These are phyloP conservation scores for Nomada ferruginata DNA, from an alignment of 2,888 invertebrate species.

Conservation along the genomic window DNA sequence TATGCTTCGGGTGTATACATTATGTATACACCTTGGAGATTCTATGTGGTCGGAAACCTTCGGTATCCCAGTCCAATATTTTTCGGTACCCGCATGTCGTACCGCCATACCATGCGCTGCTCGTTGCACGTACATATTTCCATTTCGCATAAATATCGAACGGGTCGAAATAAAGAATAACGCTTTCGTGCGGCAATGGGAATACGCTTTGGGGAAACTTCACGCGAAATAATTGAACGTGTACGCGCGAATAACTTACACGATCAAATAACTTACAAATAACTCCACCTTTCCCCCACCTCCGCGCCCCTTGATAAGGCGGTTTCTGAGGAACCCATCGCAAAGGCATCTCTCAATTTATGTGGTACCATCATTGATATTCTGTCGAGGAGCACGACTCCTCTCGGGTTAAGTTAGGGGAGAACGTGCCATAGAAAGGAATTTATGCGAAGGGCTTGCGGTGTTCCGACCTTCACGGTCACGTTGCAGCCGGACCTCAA, in stretches of 20 bases:
- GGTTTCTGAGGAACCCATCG: slow-evolving; percentile 46
- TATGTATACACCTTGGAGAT: not conserved
- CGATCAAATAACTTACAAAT: slow-evolving; percentile 29
- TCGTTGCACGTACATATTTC: slow-evolving; percentile 22
- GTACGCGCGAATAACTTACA: not conserved
- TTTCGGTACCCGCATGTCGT: slow-evolving; percentile 30
- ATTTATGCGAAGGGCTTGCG: slow-evolving; percentile 70
- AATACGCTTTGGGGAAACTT: slow-evolving; percentile 13
- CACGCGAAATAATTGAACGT: slow-evolving; percentile 29
- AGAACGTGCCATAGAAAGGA: slow-evolving; percentile 64
- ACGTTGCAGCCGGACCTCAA: slow-evolving; percentile 67
- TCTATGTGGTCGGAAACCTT: not conserved
- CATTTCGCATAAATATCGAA: slow-evolving; percentile 38
- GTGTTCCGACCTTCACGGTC: slow-evolving; percentile 70
- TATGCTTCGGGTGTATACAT: not conserved
- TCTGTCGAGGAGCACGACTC: slow-evolving; percentile 54
- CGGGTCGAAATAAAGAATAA: slow-evolving; percentile 8
- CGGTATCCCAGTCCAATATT: slow-evolving; percentile 16
- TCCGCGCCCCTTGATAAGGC: slow-evolving; percentile 25
- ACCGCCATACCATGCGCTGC: not conserved
- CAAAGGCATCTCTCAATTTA: slow-evolving; percentile 55
- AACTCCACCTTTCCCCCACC: not conserved
- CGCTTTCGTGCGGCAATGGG: not conserved
- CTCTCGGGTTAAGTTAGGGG: slow-evolving; percentile 50
- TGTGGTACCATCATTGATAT: slow-evolving; percentile 64